These are phyloP conservation scores for Lytechinus pictus DNA, from an alignment of 35 echinoderm and acorn worm genomes.

Conservation along the genomic window DNA sequence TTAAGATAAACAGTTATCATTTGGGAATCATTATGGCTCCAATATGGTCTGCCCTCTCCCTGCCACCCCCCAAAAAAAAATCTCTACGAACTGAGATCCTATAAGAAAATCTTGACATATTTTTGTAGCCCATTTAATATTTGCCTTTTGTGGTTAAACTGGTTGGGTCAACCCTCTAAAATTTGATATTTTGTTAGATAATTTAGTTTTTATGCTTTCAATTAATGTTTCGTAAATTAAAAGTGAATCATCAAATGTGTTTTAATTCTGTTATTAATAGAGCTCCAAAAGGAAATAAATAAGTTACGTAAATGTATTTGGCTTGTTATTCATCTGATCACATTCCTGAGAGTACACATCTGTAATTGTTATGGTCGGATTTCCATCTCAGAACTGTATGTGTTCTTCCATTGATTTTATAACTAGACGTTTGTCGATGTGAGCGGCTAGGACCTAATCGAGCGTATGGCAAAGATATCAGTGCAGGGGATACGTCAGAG, in stretches of 20 bases:
- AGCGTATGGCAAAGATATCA: conserved; percentile 38
- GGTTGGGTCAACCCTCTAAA: no score
- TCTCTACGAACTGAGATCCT: not conserved
- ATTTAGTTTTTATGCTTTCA: no score
- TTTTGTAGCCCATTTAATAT: not conserved
- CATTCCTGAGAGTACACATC: not conserved
- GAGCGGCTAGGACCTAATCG: conserved; percentile 29
- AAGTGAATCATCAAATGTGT: no score
- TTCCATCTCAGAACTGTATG: not conserved
- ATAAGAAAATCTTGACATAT: not conserved
- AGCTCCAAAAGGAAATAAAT: not conserved
- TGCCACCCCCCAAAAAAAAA: not conserved
- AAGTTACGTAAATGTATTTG: not conserved
- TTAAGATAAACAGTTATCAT: no score
- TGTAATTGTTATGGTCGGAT: not conserved
- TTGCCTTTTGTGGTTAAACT: no score
- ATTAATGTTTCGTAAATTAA: no score
- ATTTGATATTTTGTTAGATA: no score
- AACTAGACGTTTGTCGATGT: conserved; percentile 10
- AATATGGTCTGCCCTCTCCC: not conserved
- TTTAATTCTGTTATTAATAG: not conserved
- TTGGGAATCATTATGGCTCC: no score
- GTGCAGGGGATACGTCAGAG: not conserved
- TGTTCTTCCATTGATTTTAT: not conserved
- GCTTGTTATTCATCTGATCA: not conserved